These are phyloP conservation scores for Drosophila quinaria DNA, from an alignment of 2,888 invertebrate species.

Conservation along the genomic window DNA sequence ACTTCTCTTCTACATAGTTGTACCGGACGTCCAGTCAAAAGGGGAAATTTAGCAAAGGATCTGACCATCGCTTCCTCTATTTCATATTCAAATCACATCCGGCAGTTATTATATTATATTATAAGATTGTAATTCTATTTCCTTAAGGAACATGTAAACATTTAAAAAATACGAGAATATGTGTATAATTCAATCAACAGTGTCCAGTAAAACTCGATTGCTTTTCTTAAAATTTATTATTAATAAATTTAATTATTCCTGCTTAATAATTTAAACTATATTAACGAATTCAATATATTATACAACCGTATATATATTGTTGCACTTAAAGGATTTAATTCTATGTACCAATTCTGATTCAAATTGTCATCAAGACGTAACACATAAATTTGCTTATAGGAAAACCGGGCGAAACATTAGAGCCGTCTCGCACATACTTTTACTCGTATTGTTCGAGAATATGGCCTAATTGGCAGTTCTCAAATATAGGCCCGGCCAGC, in stretches of 20 bases:
- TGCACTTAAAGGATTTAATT: background rate
- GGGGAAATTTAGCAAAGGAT: conserved; percentile 31
- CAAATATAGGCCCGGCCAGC: conserved; percentile 32
- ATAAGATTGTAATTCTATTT: background rate
- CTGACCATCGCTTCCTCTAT: conserved; percentile 19
- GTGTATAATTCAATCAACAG: too few relatives aligned
- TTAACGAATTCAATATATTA: too few relatives aligned
- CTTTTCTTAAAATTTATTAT: too few relatives aligned
- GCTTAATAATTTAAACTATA: too few relatives aligned
- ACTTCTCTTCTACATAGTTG: conserved; percentile 44
- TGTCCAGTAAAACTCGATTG: too few relatives aligned
- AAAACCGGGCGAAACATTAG: conserved; percentile 47
- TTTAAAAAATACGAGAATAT: background rate
- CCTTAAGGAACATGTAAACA: background rate
- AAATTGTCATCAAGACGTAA: conserved; percentile 15
- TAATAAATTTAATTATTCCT: background rate
- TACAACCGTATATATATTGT: background rate
- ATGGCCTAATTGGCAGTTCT: conserved; percentile 58
- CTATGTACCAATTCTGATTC: background rate
- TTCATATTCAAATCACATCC: conserved; percentile 68
- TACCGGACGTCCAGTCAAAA: conserved; percentile 57
- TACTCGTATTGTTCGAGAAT: conserved; percentile 34
- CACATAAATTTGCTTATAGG: conserved; percentile 4
- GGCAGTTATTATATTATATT: conserved; percentile 26
- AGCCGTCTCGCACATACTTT: conserved; percentile 37